Conservation (phyloP, 2,797 vertebrate genomes). For the Brachyalestes nurse region DNA sequence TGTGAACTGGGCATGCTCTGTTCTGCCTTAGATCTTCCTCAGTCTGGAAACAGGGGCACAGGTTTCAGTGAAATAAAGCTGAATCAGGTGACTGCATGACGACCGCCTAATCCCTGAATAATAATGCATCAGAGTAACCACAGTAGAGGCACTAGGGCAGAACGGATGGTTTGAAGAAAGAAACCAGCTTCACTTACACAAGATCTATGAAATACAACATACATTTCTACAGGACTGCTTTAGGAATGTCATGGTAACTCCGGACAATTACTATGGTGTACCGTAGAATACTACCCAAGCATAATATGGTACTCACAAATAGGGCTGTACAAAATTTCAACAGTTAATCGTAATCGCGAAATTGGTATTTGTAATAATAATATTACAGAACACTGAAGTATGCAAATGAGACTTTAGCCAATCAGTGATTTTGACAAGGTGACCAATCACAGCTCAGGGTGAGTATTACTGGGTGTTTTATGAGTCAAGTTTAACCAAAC, state of each 20-base stretch:
- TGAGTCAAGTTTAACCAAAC: too few species aligned
- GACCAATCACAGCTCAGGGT: too few species aligned
- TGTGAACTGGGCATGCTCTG: conserved; percentile 85
- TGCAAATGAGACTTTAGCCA: too few species aligned
- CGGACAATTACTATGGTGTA: not conserved
- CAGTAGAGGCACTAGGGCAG: too few species aligned
- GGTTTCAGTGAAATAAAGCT: not conserved
- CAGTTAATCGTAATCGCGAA: too few species aligned
- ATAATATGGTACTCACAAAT: too few species aligned
- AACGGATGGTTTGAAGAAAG: not conserved
- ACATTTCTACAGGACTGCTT: not conserved
- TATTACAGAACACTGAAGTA: too few species aligned
- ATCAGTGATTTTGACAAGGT: too few species aligned
- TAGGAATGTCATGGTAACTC: not conserved
- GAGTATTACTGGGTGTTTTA: too few species aligned
- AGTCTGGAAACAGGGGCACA: conserved; percentile 72
- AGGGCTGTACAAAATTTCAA: too few species aligned
- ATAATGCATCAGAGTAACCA: not conserved
- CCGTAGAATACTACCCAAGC: not conserved
- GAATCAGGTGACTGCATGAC: not conserved
- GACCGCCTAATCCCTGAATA: conserved; percentile 8
- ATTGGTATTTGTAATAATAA: too few species aligned
- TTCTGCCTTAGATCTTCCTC: conserved; percentile 89
- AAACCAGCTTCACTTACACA: not conserved
- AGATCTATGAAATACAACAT: not conserved